Base-by-base conservation (phyloP, 2,888 invertebrate species). In the Oxytorus armatus region DNA sequence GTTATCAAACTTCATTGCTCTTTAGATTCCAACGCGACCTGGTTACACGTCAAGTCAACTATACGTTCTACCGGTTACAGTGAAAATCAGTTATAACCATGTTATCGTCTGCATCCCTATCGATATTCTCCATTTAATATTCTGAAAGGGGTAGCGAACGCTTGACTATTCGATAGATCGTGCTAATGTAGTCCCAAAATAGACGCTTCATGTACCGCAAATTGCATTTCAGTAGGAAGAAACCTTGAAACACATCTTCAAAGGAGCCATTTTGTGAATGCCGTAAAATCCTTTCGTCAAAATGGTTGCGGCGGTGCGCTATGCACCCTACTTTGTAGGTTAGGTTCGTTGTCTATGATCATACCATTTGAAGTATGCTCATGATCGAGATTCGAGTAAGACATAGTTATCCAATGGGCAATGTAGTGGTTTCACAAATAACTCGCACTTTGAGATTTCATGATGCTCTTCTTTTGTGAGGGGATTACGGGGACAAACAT, bases 21-120 rank as follows among this genome's bases (percentile, higher is more conserved):
- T 42, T 18, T 8, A 1, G 21, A 44, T 55, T 44, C 21, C 57
- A 44, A 44, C 69, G 55, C 57, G 55, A 53, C 23, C 33, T n/a
- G 42, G 25, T 69, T 65, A 49, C 51, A 66, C 69, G 44, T 16
- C 23, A 1, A 7, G 5, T 47, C 8, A 42, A 11, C 51, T 25
- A 69, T 55, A 57, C 57, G 44, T 74, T 53, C 65, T 18, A 23
- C 53, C 65, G 23, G 44, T 73, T 55, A 74, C 42, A 33, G 23
- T 65, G 47, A 74, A 57, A 74, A 74, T 74, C 65, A 74, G 65
- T 65, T 44, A 65, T 74, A 57, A 74, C 44, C 65, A 16, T 65
- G 44, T 74, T 65, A 74, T 10, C 10, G 0, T 36, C 74, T 16
- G 33, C 21, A 14, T n/a, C 44, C 53, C 47, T 47, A 65, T 55